Conservation (phyloP, 2,797 vertebrate genomes). For the Garrulus glandarius region DNA sequence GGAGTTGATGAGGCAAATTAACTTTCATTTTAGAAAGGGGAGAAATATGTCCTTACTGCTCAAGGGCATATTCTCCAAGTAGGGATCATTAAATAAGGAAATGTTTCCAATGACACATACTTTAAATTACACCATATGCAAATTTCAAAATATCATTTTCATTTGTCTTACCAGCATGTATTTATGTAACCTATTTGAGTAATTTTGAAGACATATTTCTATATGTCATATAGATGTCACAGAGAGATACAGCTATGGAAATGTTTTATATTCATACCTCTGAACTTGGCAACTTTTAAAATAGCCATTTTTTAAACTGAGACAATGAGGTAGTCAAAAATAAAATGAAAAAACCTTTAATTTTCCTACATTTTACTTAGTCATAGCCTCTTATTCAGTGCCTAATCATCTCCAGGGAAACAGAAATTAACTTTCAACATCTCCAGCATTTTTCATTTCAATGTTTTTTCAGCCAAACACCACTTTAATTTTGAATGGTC, state of each 20-base stretch:
- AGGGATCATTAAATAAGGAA: neutral
- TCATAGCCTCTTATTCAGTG: neutral
- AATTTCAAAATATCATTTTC: neutral
- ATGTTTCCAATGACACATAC: neutral
- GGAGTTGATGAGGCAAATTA: neutral
- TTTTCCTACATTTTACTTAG: neutral
- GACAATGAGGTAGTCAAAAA: neutral
- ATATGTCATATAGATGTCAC: neutral
- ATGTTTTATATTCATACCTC: neutral
- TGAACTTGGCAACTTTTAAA: neutral
- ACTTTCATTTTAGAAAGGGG: neutral
- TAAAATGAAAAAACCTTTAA: neutral
- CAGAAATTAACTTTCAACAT: neutral
- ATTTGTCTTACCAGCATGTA: neutral
- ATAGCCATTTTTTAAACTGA: neutral
- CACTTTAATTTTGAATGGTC: neutral
- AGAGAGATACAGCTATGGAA: neutral
- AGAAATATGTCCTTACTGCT: neutral
- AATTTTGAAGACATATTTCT: neutral
- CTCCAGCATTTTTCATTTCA: neutral
- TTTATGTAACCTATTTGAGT: neutral
- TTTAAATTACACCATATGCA: neutral
- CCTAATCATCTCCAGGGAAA: neutral
- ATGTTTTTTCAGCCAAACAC: neutral
- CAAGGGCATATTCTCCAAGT: neutral